Base-by-base conservation (phyloP, 2,797 vertebrate species). In the Molossus alvarezi region DNA sequence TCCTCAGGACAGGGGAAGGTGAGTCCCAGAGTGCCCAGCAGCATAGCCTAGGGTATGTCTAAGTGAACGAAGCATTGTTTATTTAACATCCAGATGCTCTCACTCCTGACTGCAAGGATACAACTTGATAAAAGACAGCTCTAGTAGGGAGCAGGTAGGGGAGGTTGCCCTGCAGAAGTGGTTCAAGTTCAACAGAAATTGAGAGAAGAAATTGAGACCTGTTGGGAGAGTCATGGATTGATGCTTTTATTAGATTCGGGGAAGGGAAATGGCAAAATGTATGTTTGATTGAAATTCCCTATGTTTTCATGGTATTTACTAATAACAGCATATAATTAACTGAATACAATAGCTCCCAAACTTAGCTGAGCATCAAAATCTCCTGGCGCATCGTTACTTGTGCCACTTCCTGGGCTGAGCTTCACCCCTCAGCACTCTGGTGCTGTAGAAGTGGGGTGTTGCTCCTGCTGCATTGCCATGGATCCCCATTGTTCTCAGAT, bases 321-420 rank as follows among this genome's bases (percentile, higher is more conserved):
- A 89, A 86, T 79, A 86, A 55, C 29, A 72, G 87, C 83, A 96
- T 25, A 51, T 58, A 93, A 95, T 94, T 81, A 93, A 62, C 75
- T 95, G 55, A 87, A 85, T 48, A 20, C 21, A 29, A 33, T 81
- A 37, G 48, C 60, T 95, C 83, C 84, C 72, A 77, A 92, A 90
- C 62, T 72, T 84, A 80, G 33, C 58, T 75, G 51, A 90, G 65
- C 77, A 27, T 60, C 79, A 67, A 21, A 55, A 88, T 67, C 65
- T 65, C 87, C 37, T 13, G 53, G 80, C 53, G n/a, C 9, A 9
- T 90, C 65, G 41, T 82, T 87, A n/a, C 25, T 62, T 25, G n/a
- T 75, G 71, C 76, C 1, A 0, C 3, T 92, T 71, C 81, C 71
- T n/a, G 20, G 65, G 64, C 71, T n/a, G 20, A 60, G 64, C 72